Percentiles rank a stretch among this genome's conserved stretches.
Conservation (phyloP, 2,888 invertebrate species). For the Hymenopus coronatus region DNA sequence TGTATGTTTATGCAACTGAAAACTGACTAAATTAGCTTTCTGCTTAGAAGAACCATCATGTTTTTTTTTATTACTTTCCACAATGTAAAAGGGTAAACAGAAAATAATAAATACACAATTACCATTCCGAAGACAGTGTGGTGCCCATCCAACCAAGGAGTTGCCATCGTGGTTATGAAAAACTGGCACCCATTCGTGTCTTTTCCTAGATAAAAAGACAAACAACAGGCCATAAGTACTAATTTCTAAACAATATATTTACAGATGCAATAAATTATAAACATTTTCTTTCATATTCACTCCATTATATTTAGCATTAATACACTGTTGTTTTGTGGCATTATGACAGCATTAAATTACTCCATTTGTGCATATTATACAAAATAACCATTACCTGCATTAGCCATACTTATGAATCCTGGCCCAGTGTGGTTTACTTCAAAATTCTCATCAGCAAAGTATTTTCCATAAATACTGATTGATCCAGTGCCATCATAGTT, state of each 20-base stretch:
- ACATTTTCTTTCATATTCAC: no score
- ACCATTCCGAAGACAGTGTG: slow-evolving; percentile 91
- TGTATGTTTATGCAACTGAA: no score
- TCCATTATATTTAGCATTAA: no score
- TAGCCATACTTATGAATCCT: slow-evolving; percentile 91
- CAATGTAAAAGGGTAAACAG: no score
- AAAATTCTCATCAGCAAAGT: slow-evolving; percentile 85
- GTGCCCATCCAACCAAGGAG: slow-evolving; percentile 85
- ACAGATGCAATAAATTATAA: no score
- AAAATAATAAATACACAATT: slow-evolving; percentile 24
- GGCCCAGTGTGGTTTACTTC: slow-evolving; percentile 73
- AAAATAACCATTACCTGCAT: slow-evolving; percentile 55
- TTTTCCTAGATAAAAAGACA: slow-evolving; percentile 53
- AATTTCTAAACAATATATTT: background rate
- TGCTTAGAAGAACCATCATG: no score
- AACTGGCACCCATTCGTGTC: slow-evolving; percentile 96
- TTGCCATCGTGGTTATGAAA: slow-evolving; percentile 83
- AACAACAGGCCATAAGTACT: background rate
- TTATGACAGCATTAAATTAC: background rate
- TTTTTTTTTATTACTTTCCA: no score
- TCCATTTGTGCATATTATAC: background rate
- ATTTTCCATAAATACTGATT: slow-evolving; percentile 80
- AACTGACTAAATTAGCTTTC: no score
- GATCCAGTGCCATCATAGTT: slow-evolving; percentile 80
- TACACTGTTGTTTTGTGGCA: no score